Percentiles rank a stretch among this genome's conserved stretches.
Evolutionary conservation across 2,113 vertebrate species (phyloP).

Genomic region (Oreochromis tanganicae): DNA sequence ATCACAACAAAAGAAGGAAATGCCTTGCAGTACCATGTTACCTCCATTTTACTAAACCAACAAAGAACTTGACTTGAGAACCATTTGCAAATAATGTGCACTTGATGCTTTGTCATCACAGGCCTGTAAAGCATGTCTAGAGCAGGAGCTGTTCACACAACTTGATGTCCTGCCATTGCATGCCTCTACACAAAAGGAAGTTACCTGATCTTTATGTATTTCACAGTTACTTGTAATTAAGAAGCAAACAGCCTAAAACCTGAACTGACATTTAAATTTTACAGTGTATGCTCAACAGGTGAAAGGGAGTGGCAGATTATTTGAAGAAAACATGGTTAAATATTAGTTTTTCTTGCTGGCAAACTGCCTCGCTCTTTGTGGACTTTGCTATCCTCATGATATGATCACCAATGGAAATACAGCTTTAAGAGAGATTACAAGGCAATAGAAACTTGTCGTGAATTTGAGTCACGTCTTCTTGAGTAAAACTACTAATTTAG

Average conservation of each 20-base stretch:
- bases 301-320: background rate
- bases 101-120: background rate
- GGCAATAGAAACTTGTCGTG: background rate
- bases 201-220: background rate
- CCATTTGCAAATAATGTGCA: background rate
- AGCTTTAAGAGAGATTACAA: background rate
- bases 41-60: background rate
- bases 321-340: slow-evolving; percentile 25
- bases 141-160: background rate
- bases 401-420: background rate
- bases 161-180: background rate
- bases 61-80: background rate
- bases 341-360: background rate
- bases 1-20: slow-evolving; percentile 18
- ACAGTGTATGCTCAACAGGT: background rate
- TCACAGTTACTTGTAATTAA: background rate
- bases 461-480: background rate
- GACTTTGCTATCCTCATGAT: slow-evolving; percentile 31
- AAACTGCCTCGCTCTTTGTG: background rate
- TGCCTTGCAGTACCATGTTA: background rate
- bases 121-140: background rate
- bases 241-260: background rate
- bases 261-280: background rate
- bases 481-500: background rate
- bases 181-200: background rate